These are phyloP conservation scores for Eutrigla gurnardus DNA, from an alignment of 2,797 vertebrate genomes.

Conservation along the genomic window DNA sequence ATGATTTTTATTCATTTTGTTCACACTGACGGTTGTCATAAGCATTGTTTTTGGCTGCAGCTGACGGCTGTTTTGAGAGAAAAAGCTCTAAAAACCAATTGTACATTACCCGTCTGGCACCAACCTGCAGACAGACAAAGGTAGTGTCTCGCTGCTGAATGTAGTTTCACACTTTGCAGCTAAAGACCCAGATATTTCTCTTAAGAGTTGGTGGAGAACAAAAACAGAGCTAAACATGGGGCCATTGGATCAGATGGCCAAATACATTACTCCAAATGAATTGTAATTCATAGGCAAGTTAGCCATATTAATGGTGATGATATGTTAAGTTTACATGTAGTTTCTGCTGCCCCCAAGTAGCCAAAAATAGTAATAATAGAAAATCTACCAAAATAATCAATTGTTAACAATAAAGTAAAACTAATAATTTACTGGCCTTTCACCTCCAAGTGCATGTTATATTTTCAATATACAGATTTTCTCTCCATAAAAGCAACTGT, in stretches of 20 bases:
- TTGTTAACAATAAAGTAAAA: not conserved
- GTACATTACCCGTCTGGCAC: not conserved
- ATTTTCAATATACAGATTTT: conserved; percentile 48
- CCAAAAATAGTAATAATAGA: not conserved
- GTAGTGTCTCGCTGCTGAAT: not conserved
- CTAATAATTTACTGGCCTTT: conserved; percentile 20
- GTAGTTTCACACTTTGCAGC: not conserved
- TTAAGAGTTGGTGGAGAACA: not conserved
- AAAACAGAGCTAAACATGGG: not conserved
- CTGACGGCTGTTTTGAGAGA: not conserved
- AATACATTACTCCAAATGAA: not conserved
- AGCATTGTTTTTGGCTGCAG: not conserved
- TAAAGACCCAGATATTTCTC: not conserved
- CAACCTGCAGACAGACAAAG: not conserved
- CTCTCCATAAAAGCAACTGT: conserved; percentile 34
- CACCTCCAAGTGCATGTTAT: conserved; percentile 27
- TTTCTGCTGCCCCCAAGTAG: not conserved
- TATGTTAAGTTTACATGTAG: not conserved
- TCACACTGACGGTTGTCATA: not conserved
- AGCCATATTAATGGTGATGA: not conserved
- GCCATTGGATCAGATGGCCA: not conserved
- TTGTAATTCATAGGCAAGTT: not conserved
- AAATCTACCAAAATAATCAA: not conserved
- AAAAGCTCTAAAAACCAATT: not conserved
- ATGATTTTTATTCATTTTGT: not conserved